A percentile compares a stretch with the other conserved stretches of the same genome.
Conservation (phyloP, 2,888 invertebrate genomes). For the Phalangium opilio region DNA sequence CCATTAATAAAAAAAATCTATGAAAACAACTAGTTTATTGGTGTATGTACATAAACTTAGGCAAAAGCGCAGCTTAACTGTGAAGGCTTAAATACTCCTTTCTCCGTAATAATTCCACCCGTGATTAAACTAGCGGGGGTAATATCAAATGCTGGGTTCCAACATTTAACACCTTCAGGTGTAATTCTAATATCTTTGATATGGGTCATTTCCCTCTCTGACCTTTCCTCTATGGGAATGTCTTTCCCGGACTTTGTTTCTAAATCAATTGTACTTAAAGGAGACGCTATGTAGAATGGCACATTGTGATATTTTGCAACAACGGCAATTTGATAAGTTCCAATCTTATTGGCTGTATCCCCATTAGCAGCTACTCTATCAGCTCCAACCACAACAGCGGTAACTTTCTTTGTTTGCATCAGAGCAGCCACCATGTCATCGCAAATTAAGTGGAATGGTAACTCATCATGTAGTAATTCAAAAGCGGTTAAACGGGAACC, state of each 20-base stretch:
- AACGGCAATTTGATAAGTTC: slow-evolving; percentile 82
- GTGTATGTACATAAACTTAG: too few species aligned
- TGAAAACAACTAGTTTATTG: too few species aligned
- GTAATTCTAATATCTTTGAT: slow-evolving; percentile 74
- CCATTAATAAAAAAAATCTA: too few species aligned
- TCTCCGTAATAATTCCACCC: slow-evolving; percentile 78
- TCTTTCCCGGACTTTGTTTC: slow-evolving; percentile 58
- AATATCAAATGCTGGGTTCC: slow-evolving; percentile 98
- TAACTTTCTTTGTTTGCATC: slow-evolving; percentile 65
- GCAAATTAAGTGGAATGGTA: slow-evolving; percentile 80
- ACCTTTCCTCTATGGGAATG: slow-evolving; percentile 86
- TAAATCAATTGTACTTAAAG: slow-evolving; percentile 73
- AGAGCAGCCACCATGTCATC: slow-evolving; percentile 90
- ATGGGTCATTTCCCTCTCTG: slow-evolving; percentile 77
- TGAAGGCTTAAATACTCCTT: slow-evolving; percentile 49
- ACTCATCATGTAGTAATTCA: slow-evolving; percentile 78
- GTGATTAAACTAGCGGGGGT: slow-evolving; percentile 84
- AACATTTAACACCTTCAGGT: slow-evolving; percentile 63
- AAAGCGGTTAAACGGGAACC: slow-evolving; percentile 89
- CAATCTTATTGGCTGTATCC: slow-evolving; percentile 98
- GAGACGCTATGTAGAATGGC: slow-evolving; percentile 91
- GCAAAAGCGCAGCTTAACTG: too few species aligned
- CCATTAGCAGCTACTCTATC: slow-evolving; percentile 92
- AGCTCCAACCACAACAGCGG: slow-evolving; percentile 92
- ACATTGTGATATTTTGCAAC: slow-evolving; percentile 76